These are phyloP conservation scores for Ctenopoma multispine DNA, from an alignment of 2,797 vertebrate species.

Conservation along the genomic window DNA sequence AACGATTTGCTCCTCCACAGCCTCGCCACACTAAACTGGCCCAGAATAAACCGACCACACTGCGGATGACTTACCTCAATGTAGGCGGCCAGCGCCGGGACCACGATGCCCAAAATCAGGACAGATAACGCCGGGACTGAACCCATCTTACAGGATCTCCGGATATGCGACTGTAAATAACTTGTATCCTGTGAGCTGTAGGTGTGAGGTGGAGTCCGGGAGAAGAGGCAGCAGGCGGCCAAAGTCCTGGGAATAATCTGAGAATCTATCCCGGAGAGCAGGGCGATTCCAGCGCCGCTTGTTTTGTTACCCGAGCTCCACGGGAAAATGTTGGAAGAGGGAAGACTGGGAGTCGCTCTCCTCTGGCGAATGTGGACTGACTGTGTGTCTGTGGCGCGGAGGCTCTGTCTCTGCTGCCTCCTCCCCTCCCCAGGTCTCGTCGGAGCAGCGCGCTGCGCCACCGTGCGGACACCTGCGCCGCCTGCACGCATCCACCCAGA, in stretches of 20 bases:
- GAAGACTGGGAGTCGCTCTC: slow-evolving; percentile 26
- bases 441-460: slow-evolving; percentile 55
- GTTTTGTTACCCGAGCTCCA: slow-evolving; percentile 60
- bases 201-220: slow-evolving; percentile 37
- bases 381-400: slow-evolving; percentile 48
- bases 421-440: slow-evolving; percentile 37
- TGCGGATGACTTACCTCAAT: slow-evolving; percentile 87
- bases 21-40: background rate
- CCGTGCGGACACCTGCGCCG: slow-evolving; percentile 48
- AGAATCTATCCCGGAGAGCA: slow-evolving; percentile 25
- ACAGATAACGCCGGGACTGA: slow-evolving; percentile 79
- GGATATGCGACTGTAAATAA: slow-evolving; percentile 54
- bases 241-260: slow-evolving; percentile 39
- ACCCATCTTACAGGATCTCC: slow-evolving; percentile 79
- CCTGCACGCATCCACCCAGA: background rate
- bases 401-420: slow-evolving; percentile 36
- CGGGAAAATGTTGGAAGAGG: slow-evolving; percentile 32
- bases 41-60: slow-evolving; percentile 8
- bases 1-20: slow-evolving; percentile 8
- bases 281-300: slow-evolving; percentile 55
- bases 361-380: slow-evolving; percentile 42
- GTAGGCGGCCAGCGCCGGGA: slow-evolving; percentile 89
- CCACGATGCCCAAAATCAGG: slow-evolving; percentile 85
- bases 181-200: slow-evolving; percentile 62
- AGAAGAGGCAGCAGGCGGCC: slow-evolving; percentile 17